Evolutionary conservation across 2,113 vertebrate genomes (phyloP), one percentile per base, ranked within the genome.

Genomic region (Sceloporus undulatus): DNA sequence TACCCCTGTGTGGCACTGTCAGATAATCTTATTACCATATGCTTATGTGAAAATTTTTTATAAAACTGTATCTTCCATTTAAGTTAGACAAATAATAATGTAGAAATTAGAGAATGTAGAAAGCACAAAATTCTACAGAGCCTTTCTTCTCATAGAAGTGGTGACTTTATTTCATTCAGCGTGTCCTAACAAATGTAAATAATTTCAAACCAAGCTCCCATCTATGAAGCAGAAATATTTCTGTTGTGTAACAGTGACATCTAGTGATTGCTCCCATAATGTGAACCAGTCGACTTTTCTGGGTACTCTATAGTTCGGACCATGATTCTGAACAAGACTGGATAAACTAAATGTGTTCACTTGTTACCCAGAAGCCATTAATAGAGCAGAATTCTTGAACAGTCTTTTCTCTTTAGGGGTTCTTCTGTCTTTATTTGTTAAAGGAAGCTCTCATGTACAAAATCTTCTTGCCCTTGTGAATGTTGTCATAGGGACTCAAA

Each of bases 191-290:
- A 76, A 81, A 38, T 40, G 76, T 27, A 85, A 70, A 76, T 27
- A 75, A 0, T 66, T 88, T 11, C 25, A 14, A 81, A 34, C 27
- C 18, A 23, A 73, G 0, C 18, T 2, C 13, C 25, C 16, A 11
- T 68, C 7, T 48, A 56, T 54, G 38, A 52, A 34, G 34, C 34
- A 79, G 65, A 77, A n/a, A 74, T 38, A 16, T 85, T 91, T 92
- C 29, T 74, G 62, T 85, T 79, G 89, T 85, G 2, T 87, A 87
- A 78, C 84, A 90, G 84, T 94, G 95, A 93, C 95, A 94, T 82
- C 95, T 96, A 90, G 89, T 0, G 95, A 84, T 85, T 66, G 3
- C 0, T 19, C 0, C 23, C 48, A 29, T 8, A 59, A 5, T 42
- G 34, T 1, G 1, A n/a, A 74, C 0, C 11, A 38, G 7, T 6